Evolutionary conservation across 2,888 invertebrate genomes (phyloP).

Genomic region (Thymelicus lineola): DNA sequence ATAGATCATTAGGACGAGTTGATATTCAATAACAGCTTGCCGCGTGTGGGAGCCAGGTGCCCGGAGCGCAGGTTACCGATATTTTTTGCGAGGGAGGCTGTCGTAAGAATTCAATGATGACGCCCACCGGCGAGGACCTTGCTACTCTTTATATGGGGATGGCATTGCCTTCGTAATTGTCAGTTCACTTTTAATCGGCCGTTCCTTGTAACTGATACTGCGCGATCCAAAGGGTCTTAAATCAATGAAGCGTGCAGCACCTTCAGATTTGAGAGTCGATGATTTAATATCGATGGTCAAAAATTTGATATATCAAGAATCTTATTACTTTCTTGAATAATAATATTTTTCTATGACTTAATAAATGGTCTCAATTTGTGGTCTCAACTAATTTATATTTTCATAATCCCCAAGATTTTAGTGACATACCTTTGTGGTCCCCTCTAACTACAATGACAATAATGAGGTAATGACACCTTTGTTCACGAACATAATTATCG

Average conservation of each 20-base stretch:
- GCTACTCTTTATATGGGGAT: constrained; percentile 62
- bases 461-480: constrained; percentile 12
- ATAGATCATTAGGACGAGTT: constrained; percentile 39
- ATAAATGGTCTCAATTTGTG: too few species aligned
- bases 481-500: background rate
- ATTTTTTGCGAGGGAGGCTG: constrained; percentile 65
- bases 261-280: background rate
- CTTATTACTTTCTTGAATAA: too few species aligned
- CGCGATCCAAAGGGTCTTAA: background rate
- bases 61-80: constrained; percentile 50
- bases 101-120: constrained; percentile 65
- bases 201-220: constrained; percentile 12
- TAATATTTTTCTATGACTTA: too few species aligned
- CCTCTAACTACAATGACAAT: background rate
- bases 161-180: constrained; percentile 63
- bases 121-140: constrained; percentile 69
- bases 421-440: background rate
- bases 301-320: too few species aligned
- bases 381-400: too few species aligned
- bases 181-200: constrained; percentile 60
- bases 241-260: background rate
- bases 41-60: constrained; percentile 59
- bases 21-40: constrained; percentile 42
- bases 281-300: too few species aligned
- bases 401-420: background rate